phyloP scores from a whole-genome alignment of 2,113 vertebrate genomes.

The Sakesphorus luctuosus region DNA sequence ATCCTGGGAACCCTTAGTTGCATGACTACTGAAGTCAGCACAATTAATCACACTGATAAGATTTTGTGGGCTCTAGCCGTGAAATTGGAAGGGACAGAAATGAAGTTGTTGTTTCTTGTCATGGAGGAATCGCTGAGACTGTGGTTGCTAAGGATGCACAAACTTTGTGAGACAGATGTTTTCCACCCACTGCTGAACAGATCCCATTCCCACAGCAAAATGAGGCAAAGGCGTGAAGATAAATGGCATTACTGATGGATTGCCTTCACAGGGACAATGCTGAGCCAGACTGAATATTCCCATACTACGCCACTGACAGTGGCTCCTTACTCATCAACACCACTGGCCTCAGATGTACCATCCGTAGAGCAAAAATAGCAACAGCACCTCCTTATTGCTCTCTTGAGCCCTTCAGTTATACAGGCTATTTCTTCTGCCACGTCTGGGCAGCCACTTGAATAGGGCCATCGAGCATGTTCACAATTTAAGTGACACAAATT shows the following conservation, averaged over 20 bases:
- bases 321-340: neutral
- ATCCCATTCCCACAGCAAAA: neutral
- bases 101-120: conserved; percentile 6
- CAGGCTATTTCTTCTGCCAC: neutral
- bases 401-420: neutral
- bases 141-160: conserved; percentile 4
- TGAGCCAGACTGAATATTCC: neutral
- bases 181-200: conserved; percentile 23
- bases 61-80: neutral
- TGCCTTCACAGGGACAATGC: neutral
- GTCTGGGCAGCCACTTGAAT: neutral
- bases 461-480: neutral
- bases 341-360: neutral
- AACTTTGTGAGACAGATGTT: conserved; percentile 28
- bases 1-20: neutral
- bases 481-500: neutral
- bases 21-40: neutral
- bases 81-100: conserved; percentile 39
- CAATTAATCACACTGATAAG: conserved; percentile 11
- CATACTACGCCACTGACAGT: neutral
- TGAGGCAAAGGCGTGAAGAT: neutral
- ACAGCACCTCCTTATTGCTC: neutral
- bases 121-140: neutral
- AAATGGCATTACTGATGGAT: neutral
- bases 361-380: neutral